phyloP scores from a whole-genome alignment of 2,888 invertebrate species.

The Boloria euphrosyne region DNA sequence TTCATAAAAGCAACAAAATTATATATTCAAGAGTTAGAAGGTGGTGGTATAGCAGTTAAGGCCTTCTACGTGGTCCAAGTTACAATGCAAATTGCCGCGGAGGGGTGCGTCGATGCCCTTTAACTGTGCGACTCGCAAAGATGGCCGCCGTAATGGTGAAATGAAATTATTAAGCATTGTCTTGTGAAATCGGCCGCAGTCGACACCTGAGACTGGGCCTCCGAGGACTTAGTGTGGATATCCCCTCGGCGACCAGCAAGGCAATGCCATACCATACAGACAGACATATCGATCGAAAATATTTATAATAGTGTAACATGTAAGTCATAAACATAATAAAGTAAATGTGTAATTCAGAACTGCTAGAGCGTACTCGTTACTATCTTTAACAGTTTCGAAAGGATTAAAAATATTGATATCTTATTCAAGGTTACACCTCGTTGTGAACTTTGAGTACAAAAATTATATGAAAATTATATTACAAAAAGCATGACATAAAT shows the following conservation, averaged over 20 bases:
- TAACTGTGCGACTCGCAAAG: slow-evolving; percentile 81
- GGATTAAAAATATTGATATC: too few relatives aligned
- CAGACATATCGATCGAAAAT: not conserved
- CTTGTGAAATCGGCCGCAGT: slow-evolving; percentile 82
- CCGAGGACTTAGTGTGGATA: slow-evolving; percentile 62
- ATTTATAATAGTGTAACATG: not conserved
- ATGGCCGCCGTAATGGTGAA: slow-evolving; percentile 81
- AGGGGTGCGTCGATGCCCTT: slow-evolving; percentile 80
- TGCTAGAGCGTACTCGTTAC: too few relatives aligned
- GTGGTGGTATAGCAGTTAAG: slow-evolving; percentile 79
- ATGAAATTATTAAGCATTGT: slow-evolving; percentile 83
- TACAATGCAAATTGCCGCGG: slow-evolving; percentile 81
- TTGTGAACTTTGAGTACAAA: too few relatives aligned
- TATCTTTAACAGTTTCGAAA: too few relatives aligned
- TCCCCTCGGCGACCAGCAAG: slow-evolving; percentile 42
- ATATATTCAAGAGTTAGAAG: slow-evolving; percentile 82
- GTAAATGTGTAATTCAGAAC: too few relatives aligned
- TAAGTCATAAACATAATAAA: too few relatives aligned
- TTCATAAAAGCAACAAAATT: slow-evolving; percentile 83
- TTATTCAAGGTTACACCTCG: too few relatives aligned
- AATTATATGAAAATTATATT: not conserved
- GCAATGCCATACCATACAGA: slow-evolving; percentile 1
- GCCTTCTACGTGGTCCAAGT: slow-evolving; percentile 81
- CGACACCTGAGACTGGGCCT: slow-evolving; percentile 78
- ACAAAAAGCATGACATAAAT: not conserved